Percentiles rank a stretch among this genome's conserved stretches.
phyloP scores from a whole-genome alignment of 2,797 vertebrate species.

The Picus viridis region DNA sequence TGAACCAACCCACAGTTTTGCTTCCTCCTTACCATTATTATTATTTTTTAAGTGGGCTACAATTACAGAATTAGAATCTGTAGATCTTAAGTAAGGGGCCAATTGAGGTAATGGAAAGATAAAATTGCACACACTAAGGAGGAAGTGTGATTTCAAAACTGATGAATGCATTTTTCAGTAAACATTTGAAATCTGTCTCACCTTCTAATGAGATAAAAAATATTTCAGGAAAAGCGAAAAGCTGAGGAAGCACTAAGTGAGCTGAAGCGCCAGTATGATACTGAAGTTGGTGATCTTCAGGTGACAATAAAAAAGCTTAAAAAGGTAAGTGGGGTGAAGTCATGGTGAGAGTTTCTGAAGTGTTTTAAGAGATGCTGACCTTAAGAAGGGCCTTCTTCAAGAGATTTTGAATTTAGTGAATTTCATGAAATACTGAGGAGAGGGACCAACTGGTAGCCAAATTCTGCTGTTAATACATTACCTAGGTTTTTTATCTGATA shows the following conservation, averaged over 20 bases:
- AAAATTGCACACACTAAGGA: neutral
- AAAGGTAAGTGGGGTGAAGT: slow-evolving; percentile 78
- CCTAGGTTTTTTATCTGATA: neutral
- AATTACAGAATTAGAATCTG: neutral
- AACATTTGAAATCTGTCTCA: neutral
- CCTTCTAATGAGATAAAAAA: neutral
- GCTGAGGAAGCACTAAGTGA: slow-evolving; percentile 85
- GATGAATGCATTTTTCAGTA: neutral
- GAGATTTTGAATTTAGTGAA: neutral
- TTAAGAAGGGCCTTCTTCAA: neutral
- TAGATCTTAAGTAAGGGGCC: neutral
- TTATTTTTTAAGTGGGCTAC: neutral
- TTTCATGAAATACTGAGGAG: neutral
- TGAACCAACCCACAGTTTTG: neutral
- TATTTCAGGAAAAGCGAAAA: slow-evolving; percentile 85
- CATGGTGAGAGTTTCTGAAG: neutral
- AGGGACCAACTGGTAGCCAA: neutral
- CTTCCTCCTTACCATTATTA: neutral
- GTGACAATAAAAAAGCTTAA: slow-evolving; percentile 92
- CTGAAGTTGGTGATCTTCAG: slow-evolving; percentile 92
- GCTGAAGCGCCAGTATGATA: slow-evolving; percentile 85
- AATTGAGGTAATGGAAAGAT: neutral
- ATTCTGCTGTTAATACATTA: neutral
- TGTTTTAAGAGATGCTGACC: neutral
- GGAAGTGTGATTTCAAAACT: neutral